Evolutionary conservation across 2,797 vertebrate species (phyloP).

Genomic region (Myotis findleyi): DNA sequence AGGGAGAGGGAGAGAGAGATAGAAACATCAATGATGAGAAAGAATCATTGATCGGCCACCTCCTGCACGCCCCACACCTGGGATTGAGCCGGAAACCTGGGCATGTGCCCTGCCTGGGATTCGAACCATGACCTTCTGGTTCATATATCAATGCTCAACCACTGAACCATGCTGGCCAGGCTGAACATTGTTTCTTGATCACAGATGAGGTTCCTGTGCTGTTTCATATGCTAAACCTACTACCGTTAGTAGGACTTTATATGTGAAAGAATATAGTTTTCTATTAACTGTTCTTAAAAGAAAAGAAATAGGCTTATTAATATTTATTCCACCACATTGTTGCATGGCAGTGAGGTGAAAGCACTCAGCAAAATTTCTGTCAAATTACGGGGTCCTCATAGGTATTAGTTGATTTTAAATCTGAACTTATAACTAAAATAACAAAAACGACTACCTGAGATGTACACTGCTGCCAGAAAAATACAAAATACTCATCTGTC

Average conservation of each 20-base stretch:
- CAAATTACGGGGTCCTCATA: background rate
- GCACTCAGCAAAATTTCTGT: background rate
- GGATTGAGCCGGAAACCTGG: no score
- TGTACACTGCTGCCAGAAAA: background rate
- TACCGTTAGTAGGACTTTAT: background rate
- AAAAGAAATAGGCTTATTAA: background rate
- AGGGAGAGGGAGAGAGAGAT: no score
- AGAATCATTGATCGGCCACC: no score
- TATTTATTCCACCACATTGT: background rate
- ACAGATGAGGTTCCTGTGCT: slow-evolving; percentile 1
- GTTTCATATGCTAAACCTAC: background rate
- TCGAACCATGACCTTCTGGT: no score
- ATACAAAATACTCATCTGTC: background rate
- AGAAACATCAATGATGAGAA: no score
- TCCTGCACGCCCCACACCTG: no score
- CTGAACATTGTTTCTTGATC: background rate
- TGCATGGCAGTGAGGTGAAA: background rate
- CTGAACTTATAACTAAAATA: background rate
- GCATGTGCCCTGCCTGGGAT: no score
- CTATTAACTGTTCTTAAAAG: background rate
- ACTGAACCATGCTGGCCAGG: no score
- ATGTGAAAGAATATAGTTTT: background rate
- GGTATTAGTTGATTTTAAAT: background rate
- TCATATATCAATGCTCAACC: no score
- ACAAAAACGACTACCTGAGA: slow-evolving; percentile 13